Base-by-base conservation (phyloP, 2,113 vertebrate species). In the Petrocephalus zakoni region DNA sequence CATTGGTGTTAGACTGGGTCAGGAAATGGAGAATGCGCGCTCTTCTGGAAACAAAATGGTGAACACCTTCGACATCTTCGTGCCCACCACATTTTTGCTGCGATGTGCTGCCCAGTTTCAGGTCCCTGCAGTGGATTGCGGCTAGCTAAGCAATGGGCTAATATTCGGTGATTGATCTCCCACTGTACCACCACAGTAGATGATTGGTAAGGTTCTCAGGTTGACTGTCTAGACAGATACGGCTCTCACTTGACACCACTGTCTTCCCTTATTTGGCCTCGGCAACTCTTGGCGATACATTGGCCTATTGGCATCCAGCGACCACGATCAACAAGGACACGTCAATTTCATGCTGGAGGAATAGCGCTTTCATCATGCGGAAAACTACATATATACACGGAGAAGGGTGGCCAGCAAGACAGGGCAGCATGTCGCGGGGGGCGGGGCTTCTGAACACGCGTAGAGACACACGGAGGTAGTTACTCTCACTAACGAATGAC, bases 281-380 rank as follows among this genome's bases (percentile, higher is more conserved):
- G 22, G 15, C 47, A 53, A 11, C 37, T 84, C 22, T 46, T 25
- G 25, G 68, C n/a, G 49, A 49, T 46, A 34, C 68, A 53, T 88
- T 47, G 51, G 61, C 53, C 17, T 87, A 86, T 5, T 81, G 29
- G 52, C 75, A 0, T 68, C 78, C 87, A 17, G 37, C 61, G n/a
- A 13, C 78, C 29, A 37, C 29, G 15, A 75, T 75, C 85, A 64
- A 51, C 85, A 87, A 89, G 85, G 52, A 51, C 53, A 87, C 56
- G 42, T 83, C 25, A 34, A 91, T 91, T 91, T 90, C 90, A 88
- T 87, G 90, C 91, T 90, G 81, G 46, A 85, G 34, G 86, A 90
- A 89, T 86, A 86, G 84, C 64, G 87, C 88, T 72, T 90, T 91
- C 91, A 89, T 89, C 92, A 92, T 91, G 93, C 58, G 64, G 17